A percentile compares a stretch with the other conserved stretches of the same genome.
Evolutionary conservation across 2,113 vertebrate species (phyloP).

Genomic region (Laterallus jamaicensis): DNA sequence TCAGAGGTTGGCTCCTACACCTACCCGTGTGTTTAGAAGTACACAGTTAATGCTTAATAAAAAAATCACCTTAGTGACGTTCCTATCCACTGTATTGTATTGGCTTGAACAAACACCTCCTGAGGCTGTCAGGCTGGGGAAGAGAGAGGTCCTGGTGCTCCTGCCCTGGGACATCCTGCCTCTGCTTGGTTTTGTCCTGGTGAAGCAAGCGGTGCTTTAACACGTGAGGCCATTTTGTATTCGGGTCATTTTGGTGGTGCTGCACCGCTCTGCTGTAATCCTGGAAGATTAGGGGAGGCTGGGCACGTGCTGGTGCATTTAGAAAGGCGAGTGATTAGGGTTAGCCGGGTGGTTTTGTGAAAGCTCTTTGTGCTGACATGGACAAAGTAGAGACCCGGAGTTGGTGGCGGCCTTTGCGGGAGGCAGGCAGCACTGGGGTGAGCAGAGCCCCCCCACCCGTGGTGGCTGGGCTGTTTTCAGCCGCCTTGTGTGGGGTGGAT

Average conservation of each 20-base stretch:
- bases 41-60: background rate
- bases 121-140: background rate
- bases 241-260: conserved; percentile 48
- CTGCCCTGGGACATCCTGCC: background rate
- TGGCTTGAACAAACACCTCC: background rate
- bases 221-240: conserved; percentile 6
- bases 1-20: background rate
- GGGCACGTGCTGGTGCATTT: conserved; percentile 58
- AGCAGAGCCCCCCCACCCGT: background rate
- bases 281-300: conserved; percentile 49
- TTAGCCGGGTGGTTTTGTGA: conserved; percentile 37
- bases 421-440: background rate
- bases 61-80: background rate
- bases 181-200: background rate
- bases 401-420: background rate
- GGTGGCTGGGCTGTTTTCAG: background rate
- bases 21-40: background rate
- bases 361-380: conserved; percentile 44
- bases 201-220: accelerated
- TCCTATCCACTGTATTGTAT: background rate
- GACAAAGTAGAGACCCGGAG: background rate
- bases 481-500: accelerated
- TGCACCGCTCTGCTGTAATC: conserved; percentile 47
- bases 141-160: background rate
- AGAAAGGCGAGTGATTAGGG: conserved; percentile 57